Evolutionary conservation across 2,888 invertebrate genomes (phyloP).

Genomic region (Dolichomitus sp.): DNA sequence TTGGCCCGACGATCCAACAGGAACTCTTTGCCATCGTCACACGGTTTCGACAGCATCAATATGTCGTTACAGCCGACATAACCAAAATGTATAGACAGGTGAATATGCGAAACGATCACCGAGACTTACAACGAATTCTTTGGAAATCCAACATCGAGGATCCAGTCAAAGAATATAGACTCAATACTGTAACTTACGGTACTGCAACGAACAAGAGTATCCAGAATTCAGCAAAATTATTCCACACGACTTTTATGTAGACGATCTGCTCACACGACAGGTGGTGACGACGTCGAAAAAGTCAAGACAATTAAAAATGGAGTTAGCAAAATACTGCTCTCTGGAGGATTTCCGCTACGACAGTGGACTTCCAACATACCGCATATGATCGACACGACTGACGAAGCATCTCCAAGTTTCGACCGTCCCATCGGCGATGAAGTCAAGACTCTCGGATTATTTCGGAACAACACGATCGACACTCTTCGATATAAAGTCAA

Average conservation of each 20-base stretch:
- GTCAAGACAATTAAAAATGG: conserved; percentile 16
- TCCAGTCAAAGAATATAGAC: neutral
- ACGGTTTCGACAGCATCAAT: conserved; percentile 43
- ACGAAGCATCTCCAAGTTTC: neutral
- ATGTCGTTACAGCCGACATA: conserved; percentile 61
- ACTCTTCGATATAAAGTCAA: conserved; percentile 28
- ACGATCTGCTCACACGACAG: conserved; percentile 35
- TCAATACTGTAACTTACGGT: conserved; percentile 47
- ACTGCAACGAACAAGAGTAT: conserved; percentile 11
- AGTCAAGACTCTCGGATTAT: conserved; percentile 40
- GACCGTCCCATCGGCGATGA: conserved; percentile 40
- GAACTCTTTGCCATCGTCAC: conserved; percentile 69
- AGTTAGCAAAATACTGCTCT: conserved; percentile 17
- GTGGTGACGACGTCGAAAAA: neutral
- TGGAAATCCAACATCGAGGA: conserved; percentile 33
- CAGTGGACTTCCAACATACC: conserved; percentile 52
- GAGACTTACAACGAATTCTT: conserved; percentile 55
- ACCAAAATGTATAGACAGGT: conserved; percentile 63
- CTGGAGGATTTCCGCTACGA: conserved; percentile 13
- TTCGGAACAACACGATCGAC: conserved; percentile 23
- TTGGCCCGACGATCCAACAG: conserved; percentile 70
- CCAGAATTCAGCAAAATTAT: conserved; percentile 33
- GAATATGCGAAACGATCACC: conserved; percentile 27
- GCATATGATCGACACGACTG: neutral
- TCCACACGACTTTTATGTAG: conserved; percentile 38